Conservation (phyloP, 35 echinoderm and acorn worm species). For the Acanthaster planci region DNA sequence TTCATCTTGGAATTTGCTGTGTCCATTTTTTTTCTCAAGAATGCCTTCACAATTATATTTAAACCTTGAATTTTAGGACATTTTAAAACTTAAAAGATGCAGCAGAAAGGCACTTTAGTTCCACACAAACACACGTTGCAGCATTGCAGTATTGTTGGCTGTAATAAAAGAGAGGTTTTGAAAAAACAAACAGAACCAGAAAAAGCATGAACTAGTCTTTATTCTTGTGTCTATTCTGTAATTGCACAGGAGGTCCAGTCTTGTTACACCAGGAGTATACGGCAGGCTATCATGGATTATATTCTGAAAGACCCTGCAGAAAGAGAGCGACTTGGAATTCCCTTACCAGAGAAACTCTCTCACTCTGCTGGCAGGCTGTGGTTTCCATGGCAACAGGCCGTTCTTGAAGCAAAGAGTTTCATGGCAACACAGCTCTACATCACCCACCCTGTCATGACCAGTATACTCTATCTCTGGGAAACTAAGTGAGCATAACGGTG, state of each 20-base stretch:
- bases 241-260: conserved; percentile 66
- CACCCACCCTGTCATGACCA: conserved; percentile 87
- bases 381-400: conserved; percentile 92
- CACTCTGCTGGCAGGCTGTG: conserved; percentile 86
- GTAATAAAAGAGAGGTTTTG: too few species aligned
- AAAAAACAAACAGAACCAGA: too few species aligned
- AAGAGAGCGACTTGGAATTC: conserved; percentile 82
- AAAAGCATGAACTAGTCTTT: too few species aligned
- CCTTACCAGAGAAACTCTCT: conserved; percentile 61
- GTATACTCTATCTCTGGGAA: conserved; percentile 89
- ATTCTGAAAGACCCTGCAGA: conserved; percentile 78
- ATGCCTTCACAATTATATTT: too few species aligned
- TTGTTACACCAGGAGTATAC: conserved; percentile 74
- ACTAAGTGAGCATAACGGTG: conserved; percentile 70
- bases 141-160: too few species aligned
- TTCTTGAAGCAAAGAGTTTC: conserved; percentile 56
- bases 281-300: conserved; percentile 87
- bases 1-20: too few species aligned
- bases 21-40: too few species aligned
- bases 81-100: too few species aligned
- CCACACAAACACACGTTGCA: too few species aligned
- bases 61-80: too few species aligned
- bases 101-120: too few species aligned
- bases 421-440: conserved; percentile 82
- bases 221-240: too few species aligned